Base-by-base conservation (phyloP, 1,140 invertebrate species). In the Zaprionus tsacasi region DNA sequence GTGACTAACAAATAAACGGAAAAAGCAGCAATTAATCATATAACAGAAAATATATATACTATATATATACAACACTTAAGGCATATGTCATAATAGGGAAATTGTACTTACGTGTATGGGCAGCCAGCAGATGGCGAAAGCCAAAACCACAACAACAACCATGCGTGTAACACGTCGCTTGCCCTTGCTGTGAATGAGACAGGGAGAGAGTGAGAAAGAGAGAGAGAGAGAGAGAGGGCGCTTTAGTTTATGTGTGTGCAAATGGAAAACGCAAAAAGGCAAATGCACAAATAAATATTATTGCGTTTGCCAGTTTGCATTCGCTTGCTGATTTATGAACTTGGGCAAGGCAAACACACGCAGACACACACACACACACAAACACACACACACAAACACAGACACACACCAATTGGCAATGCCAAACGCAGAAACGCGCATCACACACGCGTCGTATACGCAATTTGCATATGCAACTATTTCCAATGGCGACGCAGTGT, bases 41-140 rank as follows among this genome's bases (percentile, higher is more conserved):
- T 15, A 45, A 2, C n/a, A 15, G 40, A 45, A 45, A 8, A 45
- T 15, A 15, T 43, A 45, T 45, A 45, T 45, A 45, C 38, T 12
- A 40, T 40, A 40, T 40, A 40, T 17, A 27, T 54, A 33, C 2
- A n/a, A 3, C 35, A 38, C 6, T 35, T 7, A 6, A 1, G 33
- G 33, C 33, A 35, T 35, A 35, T 35, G 33, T 35, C 10, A 10
- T 8, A 35, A 8, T 8, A 6, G 33, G n/a, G 11, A 13, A 43
- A 21, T 30, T 1, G 11, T 74, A 88, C 94, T 94, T 74, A 97
- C 96, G 94, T 99, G 98, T 86, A 99, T 97, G 2, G 98, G 98
- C 80, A 97, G 96, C 98, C 98, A 99, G 93, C 98, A 99, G 38
- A 98, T 94, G 10, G 98, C 98, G 92, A 99, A 99, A 35, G 98